These are phyloP conservation scores for Drepanosiphum platanoidis DNA, from an alignment of 2,888 invertebrate genomes.

Conservation along the genomic window DNA sequence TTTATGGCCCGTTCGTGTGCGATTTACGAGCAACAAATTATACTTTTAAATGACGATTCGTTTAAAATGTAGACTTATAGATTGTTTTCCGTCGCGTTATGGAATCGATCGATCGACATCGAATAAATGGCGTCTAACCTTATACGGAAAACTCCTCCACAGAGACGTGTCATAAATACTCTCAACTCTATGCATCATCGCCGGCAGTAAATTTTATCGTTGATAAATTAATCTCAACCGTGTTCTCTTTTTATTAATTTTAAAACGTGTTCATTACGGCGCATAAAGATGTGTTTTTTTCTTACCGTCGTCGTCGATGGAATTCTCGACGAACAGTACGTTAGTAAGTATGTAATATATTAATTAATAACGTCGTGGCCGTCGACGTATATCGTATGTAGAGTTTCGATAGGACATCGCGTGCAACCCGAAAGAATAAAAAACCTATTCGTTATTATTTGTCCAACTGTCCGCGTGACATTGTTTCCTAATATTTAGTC, in stretches of 20 bases:
- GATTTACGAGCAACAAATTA: constrained; percentile 18
- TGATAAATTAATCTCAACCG: constrained; percentile 10
- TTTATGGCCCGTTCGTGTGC: constrained; percentile 1
- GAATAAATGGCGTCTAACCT: constrained; percentile 16
- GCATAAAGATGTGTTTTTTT: no score
- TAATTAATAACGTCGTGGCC: no score
- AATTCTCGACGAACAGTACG: no score
- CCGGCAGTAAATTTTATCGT: not conserved
- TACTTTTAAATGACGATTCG: constrained; percentile 35
- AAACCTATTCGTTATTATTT: no score
- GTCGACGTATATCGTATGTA: no score
- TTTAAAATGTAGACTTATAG: constrained; percentile 14
- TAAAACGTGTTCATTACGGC: no score
- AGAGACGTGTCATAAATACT: constrained; percentile 8
- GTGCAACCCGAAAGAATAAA: no score
- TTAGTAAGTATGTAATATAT: no score
- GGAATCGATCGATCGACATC: not conserved
- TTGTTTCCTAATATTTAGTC: no score
- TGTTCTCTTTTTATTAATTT: not conserved
- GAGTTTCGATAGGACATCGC: no score
- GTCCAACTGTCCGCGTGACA: no score
- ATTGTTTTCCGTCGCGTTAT: not conserved
- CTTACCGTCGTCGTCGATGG: no score
- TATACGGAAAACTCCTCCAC: not conserved
- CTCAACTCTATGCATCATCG: not conserved